A percentile compares a stretch with the other conserved stretches of the same genome.
Conservation (phyloP, 2,888 invertebrate genomes). For the Psylliodes chrysocephalus region DNA sequence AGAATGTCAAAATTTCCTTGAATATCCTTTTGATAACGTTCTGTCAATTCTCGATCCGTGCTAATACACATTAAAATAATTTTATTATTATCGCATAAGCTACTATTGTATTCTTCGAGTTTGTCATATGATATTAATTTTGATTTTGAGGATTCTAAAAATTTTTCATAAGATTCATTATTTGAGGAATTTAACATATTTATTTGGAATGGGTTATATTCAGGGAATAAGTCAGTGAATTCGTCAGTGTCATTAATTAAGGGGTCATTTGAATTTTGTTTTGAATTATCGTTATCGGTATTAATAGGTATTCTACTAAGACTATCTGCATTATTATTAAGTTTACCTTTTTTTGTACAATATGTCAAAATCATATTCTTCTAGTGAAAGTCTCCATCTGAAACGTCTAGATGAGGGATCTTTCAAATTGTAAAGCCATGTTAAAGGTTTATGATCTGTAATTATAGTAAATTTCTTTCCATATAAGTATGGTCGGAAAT, state of each 20-base stretch:
- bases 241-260: neutral
- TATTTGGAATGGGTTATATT: neutral
- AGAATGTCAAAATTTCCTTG: neutral
- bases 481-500: constrained; percentile 50
- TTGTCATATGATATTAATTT: neutral
- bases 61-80: neutral
- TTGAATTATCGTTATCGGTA: neutral
- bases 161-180: neutral
- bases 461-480: constrained; percentile 56
- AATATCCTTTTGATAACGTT: constrained; percentile 3
- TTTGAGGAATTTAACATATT: neutral
- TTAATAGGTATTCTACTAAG: constrained; percentile 4
- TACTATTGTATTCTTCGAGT: neutral
- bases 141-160: neutral
- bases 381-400: constrained; percentile 53
- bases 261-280: neutral
- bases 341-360: constrained; percentile 17
- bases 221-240: neutral
- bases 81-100: neutral
- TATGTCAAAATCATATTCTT: constrained; percentile 52
- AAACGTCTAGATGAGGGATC: constrained; percentile 52
- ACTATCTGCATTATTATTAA: constrained; percentile 19
- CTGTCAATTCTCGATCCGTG: neutral
- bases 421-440: constrained; percentile 54
- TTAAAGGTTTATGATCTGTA: constrained; percentile 57